Evolutionary conservation across 2,113 vertebrate genomes (phyloP).

Genomic region (Crotophaga sulcirostris): DNA sequence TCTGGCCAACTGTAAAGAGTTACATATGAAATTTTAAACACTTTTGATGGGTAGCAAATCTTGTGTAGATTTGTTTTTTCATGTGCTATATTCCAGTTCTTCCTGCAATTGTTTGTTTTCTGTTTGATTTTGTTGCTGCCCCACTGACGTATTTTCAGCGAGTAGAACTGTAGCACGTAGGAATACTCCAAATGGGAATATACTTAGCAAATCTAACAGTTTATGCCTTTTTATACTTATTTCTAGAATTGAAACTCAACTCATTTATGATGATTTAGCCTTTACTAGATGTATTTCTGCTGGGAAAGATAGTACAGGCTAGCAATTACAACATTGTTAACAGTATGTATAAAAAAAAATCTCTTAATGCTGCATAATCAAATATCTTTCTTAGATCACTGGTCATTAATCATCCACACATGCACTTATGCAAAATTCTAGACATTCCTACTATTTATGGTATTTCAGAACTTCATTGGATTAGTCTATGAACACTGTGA

Average conservation of each 20-base stretch:
- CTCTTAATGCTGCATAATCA: neutral
- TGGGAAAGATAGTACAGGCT: neutral
- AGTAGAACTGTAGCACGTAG: neutral
- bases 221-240: neutral
- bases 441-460: neutral
- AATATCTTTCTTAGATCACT: neutral
- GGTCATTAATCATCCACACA: neutral
- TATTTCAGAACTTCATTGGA: neutral
- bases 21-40: neutral
- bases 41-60: neutral
- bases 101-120: neutral
- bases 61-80: neutral
- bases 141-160: neutral
- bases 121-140: neutral
- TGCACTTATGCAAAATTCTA: neutral
- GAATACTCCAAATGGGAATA: neutral
- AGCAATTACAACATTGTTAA: neutral
- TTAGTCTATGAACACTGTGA: neutral
- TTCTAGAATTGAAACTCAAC: neutral
- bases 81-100: fast-evolving
- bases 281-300: neutral
- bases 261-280: neutral
- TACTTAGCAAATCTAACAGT: neutral
- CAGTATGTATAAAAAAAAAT: neutral
- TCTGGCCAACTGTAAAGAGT: neutral